Evolutionary conservation across 2,888 invertebrate species (phyloP), one percentile per base, ranked within the genome.

Genomic region (Melitaea athalia): DNA sequence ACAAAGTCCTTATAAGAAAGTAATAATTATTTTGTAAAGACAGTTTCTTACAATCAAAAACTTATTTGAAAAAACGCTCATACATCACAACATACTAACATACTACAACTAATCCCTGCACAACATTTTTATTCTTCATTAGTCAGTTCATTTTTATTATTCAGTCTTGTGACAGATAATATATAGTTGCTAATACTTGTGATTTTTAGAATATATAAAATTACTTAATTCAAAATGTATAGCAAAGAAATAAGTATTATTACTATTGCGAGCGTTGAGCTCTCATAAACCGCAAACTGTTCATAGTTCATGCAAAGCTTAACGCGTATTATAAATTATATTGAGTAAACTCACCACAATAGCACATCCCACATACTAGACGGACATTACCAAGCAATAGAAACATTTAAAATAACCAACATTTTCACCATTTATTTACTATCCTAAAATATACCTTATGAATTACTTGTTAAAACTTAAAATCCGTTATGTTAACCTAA

Each of bases 341-440:
- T 74, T 67, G 64, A 68, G 66, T 74, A 75, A 75, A 71, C 67
- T 72, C 61, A 62, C 71, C 67, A 76, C 76, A 77, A 76, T 74
- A 73, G 72, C 66, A 64, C 74, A 69, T 72, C 76, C 76, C 76
- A 77, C 76, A 68, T 74, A 72, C 71, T 59, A 74, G 69, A 69
- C 72, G 69, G 69, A 61, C 61, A 31, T 47, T 52, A 65, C 60
- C 15, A 33, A 60, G 64, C 67, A 66, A 71, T 73, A 71, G 63
- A 63, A 57, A 67, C 67, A 59, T 71, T 65, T 60, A 63, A 65
- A 70, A 68, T 74, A 62, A 64, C 72, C 38, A 70, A 68, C 65
- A 70, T 68, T 72, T 71, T 68, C 72, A 68, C 64, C 47, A 65
- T 59, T 43, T 33, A 63, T 38, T 15, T 4, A 7, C 11, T 64